These are phyloP conservation scores for Poecile atricapillus DNA, from an alignment of 2,113 vertebrate genomes.

Conservation along the genomic window DNA sequence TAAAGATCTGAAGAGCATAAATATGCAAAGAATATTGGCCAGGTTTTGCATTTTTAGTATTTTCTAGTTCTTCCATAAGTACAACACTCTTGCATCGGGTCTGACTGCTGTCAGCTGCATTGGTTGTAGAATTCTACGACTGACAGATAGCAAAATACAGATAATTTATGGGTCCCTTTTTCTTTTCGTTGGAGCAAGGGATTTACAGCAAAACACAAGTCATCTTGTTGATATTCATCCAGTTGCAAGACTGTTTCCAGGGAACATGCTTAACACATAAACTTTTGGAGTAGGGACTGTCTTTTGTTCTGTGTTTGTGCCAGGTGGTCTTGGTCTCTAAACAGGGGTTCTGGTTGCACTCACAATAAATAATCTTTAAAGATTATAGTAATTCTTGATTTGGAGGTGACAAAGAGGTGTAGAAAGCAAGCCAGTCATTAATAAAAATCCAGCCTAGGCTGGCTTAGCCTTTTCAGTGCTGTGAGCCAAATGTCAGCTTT, in stretches of 20 bases:
- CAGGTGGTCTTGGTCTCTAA: slow-evolving; percentile 16
- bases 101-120: neutral
- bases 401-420: slow-evolving; percentile 26
- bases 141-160: neutral
- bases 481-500: neutral
- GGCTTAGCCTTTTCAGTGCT: neutral
- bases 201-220: neutral
- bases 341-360: neutral
- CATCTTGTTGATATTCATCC: neutral
- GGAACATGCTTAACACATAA: neutral
- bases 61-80: neutral
- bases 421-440: slow-evolving; percentile 6
- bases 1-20: neutral
- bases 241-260: neutral
- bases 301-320: neutral
- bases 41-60: neutral
- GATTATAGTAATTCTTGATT: slow-evolving; percentile 7
- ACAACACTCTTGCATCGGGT: neutral
- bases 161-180: neutral
- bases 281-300: neutral
- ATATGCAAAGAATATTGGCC: neutral
- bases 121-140: neutral
- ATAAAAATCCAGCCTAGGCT: neutral
- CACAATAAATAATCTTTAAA: slow-evolving; percentile 19
- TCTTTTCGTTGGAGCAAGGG: neutral